Evolutionary conservation across 37 sponge, comb jelly and placozoan species (phyloP).

Genomic region (Axinella damicornis): DNA sequence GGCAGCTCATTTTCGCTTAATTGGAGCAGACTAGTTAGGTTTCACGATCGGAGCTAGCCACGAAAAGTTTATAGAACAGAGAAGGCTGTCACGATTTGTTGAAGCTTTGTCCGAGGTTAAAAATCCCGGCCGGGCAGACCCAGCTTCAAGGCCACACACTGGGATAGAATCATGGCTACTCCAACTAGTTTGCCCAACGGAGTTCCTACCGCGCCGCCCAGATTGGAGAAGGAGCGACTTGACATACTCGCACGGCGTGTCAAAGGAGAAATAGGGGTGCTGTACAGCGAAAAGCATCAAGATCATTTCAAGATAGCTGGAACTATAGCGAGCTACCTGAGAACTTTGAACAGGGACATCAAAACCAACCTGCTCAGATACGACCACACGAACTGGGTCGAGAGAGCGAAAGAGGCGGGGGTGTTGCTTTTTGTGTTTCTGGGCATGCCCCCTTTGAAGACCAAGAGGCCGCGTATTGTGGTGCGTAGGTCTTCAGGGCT

Average conservation of each 20-base stretch:
- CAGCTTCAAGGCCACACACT: too few species aligned
- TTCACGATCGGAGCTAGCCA: neutral
- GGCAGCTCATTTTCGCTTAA: neutral
- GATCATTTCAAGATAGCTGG: too few species aligned
- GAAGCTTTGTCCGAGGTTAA: too few species aligned
- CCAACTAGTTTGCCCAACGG: neutral
- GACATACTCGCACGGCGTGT: too few species aligned
- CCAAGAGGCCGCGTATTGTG: conserved; percentile 12
- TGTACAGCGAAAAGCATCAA: neutral
- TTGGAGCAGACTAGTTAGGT: conserved; percentile 3
- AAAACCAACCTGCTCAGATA: too few species aligned
- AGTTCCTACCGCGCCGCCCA: too few species aligned
- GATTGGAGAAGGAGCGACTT: too few species aligned
- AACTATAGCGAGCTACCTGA: too few species aligned
- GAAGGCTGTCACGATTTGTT: too few species aligned
- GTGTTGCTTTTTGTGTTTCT: conserved; percentile 38
- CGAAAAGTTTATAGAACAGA: too few species aligned
- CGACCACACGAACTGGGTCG: conserved; percentile 21
- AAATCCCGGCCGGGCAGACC: too few species aligned
- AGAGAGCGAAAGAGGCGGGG: neutral
- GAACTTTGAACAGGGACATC: too few species aligned
- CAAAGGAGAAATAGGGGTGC: neutral
- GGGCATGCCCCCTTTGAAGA: conserved; percentile 30
- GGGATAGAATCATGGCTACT: neutral
- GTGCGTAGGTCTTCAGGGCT: conserved; percentile 2